phyloP scores from a whole-genome alignment of 1,140 invertebrate genomes.

The Lepidurus couesii region DNA sequence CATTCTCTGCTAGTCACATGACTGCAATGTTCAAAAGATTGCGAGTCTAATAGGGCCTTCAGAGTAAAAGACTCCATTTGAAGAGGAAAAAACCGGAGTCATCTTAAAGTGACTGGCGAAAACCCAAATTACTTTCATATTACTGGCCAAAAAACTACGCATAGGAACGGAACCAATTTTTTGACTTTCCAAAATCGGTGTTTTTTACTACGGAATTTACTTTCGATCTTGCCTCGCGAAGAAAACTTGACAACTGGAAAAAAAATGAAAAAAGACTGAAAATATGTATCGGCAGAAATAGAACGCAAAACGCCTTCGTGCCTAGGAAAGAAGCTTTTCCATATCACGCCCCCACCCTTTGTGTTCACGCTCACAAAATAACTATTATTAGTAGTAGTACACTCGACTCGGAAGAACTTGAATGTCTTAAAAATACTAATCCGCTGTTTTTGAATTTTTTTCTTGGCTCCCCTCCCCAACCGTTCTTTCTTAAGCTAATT shows the following conservation, averaged over 20 bases:
- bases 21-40: neutral
- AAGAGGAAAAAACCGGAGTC: neutral
- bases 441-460: neutral
- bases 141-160: neutral
- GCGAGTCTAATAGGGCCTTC: too few relatives aligned
- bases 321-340: neutral
- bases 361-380: neutral
- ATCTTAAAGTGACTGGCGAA: neutral
- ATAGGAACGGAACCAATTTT: neutral
- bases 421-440: too few relatives aligned
- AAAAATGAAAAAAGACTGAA: neutral
- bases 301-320: neutral
- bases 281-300: neutral
- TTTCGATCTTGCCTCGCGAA: neutral
- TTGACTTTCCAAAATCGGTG: neutral
- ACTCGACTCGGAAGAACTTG: too few relatives aligned
- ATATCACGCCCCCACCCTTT: slow-evolving; percentile 8
- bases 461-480: neutral
- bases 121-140: neutral
- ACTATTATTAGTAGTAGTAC: too few relatives aligned
- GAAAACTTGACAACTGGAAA: neutral
- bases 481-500: neutral
- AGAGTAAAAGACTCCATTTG: too few relatives aligned
- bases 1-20: neutral
- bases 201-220: neutral